Base-by-base conservation (phyloP, 1,140 invertebrate species). In the Odontomachus brunneus region DNA sequence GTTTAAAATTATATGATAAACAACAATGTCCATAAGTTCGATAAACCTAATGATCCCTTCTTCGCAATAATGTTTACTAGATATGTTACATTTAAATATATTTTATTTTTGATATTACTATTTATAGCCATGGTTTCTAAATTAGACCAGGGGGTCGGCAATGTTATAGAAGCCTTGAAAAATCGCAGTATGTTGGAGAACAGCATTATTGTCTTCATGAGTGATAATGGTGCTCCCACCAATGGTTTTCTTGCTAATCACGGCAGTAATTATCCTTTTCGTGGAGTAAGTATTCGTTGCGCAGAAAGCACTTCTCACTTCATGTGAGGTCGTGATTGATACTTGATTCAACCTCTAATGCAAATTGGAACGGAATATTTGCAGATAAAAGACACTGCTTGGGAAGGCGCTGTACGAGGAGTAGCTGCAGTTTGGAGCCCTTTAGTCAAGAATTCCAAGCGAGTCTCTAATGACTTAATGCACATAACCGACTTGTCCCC, bases 401-500 rank as follows among this genome's bases (percentile, higher is more conserved):
- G 97, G 96, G 98, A 99, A 94, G 98, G 98, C 17, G 98, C 97
- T 2, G 95, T 97, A 0, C 94, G 97, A 85, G 96, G 96, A 0
- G 95, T 96, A 0, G 97, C 97, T 0, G 96, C 97, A 17, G 93
- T 99, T 81, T 98, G 97, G 97, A 97, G 96, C 92, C 96, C 97
- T 0, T 91, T 96, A 17, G 92, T 96, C 44, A 94, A 94, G 59
- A 93, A 96, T 53, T 92, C 94, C 12, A 94, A 95, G 86, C 92
- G 96, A 88, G 95, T 97, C 0, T 97, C 96, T 51, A 95, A 96
- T 82, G 95, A 97, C 55, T 94, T 98, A 76, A 96, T 98, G 90
- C 97, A 98, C 88, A 96, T 98, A 5, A 95, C 95, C 15, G 98
- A 99, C 92, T 98, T 98, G 97, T 90, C 99, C 48, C 98, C 98